These are phyloP conservation scores for Poeciliopsis occidentalis DNA, from an alignment of 2,113 vertebrate genomes.

Conservation along the genomic window DNA sequence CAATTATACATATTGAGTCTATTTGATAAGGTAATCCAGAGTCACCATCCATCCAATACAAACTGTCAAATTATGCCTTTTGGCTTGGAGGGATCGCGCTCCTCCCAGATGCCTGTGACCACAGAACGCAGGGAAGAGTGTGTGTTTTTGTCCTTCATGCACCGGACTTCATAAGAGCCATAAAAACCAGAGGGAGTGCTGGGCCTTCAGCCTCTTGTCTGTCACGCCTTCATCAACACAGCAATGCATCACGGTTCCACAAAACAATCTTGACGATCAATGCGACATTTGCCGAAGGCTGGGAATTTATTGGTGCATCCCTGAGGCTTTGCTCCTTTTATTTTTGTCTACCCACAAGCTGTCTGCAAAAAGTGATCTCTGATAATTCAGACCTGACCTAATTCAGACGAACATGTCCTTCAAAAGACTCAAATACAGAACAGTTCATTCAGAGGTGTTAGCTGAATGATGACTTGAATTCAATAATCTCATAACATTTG, in stretches of 20 bases:
- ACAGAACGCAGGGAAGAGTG: not conserved
- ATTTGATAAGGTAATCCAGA: not conserved
- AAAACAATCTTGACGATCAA: not conserved
- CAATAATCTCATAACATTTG: not conserved
- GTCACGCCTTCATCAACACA: not conserved
- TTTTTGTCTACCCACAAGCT: not conserved
- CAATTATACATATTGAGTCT: conserved; percentile 3
- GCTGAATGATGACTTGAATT: not conserved
- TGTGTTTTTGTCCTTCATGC: not conserved
- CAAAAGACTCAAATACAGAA: not conserved
- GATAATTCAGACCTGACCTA: not conserved
- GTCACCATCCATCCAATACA: not conserved
- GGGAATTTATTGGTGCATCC: not conserved
- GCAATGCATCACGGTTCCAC: not conserved
- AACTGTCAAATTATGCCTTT: not conserved
- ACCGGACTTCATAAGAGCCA: conserved; percentile 9
- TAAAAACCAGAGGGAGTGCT: not conserved
- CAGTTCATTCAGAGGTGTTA: not conserved
- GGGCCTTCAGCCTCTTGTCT: conserved; percentile 10
- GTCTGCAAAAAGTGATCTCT: too few relatives aligned
- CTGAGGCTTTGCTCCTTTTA: not conserved
- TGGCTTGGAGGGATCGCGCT: not conserved
- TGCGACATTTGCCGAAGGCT: conserved; percentile 1
- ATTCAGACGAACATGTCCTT: too few relatives aligned
- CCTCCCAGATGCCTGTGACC: not conserved